Conservation (phyloP, 23 tunicate species). For the Aplidium turbinatum region DNA sequence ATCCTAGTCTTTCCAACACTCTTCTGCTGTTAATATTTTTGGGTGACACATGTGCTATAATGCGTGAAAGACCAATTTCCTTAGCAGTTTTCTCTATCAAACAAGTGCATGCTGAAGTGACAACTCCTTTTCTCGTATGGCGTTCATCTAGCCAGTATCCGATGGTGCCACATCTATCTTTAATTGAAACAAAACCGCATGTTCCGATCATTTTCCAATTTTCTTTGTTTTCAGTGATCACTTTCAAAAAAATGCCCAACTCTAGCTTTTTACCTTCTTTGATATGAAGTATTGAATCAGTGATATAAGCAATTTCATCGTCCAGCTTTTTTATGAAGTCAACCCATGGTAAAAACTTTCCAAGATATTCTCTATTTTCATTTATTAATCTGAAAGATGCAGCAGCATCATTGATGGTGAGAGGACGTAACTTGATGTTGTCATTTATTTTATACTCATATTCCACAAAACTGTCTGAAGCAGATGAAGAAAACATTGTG, state of each 20-base stretch:
- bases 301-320: conserved; percentile 25
- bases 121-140: conserved; percentile 38
- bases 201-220: conserved; percentile 29
- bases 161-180: conserved; percentile 4
- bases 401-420: conserved; percentile 13
- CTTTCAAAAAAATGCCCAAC: conserved; percentile 20
- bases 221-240: background rate
- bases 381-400: conserved; percentile 20
- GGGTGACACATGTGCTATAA: background rate
- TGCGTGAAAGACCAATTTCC: background rate
- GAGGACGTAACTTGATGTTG: conserved; percentile 17
- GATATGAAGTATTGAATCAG: background rate
- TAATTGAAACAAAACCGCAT: conserved; percentile 45
- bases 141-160: conserved; percentile 56
- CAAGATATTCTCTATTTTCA: conserved; percentile 29
- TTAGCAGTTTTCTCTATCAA: background rate
- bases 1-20: conserved; percentile 13
- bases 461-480: too few species aligned
- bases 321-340: conserved; percentile 5
- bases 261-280: conserved; percentile 1
- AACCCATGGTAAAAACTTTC: conserved; percentile 31
- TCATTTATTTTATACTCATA: conserved; percentile 18
- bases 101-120: conserved; percentile 14
- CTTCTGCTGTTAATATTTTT: background rate
- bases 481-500: too few species aligned